Conservation (phyloP, 2,797 vertebrate genomes). For the Jordanella pulchra region DNA sequence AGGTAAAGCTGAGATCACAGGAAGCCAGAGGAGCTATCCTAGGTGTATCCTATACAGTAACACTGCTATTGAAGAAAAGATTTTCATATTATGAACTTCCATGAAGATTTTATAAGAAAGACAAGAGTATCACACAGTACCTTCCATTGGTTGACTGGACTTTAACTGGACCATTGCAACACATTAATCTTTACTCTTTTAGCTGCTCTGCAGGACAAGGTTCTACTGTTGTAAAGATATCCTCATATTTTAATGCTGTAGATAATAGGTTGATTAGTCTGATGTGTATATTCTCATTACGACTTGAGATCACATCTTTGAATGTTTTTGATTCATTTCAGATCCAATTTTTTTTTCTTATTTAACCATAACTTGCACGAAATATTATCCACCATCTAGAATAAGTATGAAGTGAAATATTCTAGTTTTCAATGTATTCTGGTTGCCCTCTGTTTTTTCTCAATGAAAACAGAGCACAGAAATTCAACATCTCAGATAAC, state of each 20-base stretch:
- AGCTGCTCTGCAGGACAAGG: not conserved
- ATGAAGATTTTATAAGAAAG: too few relatives aligned
- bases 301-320: not conserved
- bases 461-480: not conserved
- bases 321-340: not conserved
- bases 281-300: too few relatives aligned
- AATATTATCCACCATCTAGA: not conserved
- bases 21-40: too few relatives aligned
- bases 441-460: not conserved
- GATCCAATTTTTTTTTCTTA: not conserved
- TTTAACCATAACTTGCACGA: not conserved
- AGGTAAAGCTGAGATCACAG: too few relatives aligned
- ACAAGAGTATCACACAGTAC: too few relatives aligned
- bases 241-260: not conserved
- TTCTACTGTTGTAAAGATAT: not conserved
- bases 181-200: not conserved
- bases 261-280: not conserved
- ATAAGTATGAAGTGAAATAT: not conserved
- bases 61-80: too few relatives aligned
- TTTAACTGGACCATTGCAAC: not conserved
- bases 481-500: constrained; percentile 6
- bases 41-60: too few relatives aligned
- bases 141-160: not conserved
- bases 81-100: too few relatives aligned
- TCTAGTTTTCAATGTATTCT: not conserved